Conservation (phyloP, 2,797 vertebrate species). For the Pseudomugil tenellus region DNA sequence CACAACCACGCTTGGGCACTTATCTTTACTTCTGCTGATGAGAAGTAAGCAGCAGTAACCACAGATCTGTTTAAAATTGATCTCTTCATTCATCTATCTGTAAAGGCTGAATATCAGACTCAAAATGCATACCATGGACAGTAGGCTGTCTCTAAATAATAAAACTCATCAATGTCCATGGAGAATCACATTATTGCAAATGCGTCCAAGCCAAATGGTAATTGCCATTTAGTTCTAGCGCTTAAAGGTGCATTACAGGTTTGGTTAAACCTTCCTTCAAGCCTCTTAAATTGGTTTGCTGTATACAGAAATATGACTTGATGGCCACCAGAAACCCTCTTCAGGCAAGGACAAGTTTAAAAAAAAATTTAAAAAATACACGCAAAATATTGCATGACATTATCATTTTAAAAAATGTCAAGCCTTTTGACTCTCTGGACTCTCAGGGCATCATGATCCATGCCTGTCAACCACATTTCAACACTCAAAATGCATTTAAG, state of each 20-base stretch:
- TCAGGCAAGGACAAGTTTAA: conserved; percentile 92
- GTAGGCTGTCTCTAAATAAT: background rate
- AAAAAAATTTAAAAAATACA: conserved; percentile 93
- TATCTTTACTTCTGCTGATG: conserved; percentile 74
- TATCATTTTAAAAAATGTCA: conserved; percentile 97
- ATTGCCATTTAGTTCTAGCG: conserved; percentile 92
- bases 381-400: conserved; percentile 92
- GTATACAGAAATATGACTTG: conserved; percentile 91
- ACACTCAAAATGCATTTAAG: conserved; percentile 91
- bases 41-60: conserved; percentile 39
- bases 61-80: conserved; percentile 3
- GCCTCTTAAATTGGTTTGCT: conserved; percentile 73
- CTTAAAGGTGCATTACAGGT: conserved; percentile 88
- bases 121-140: background rate
- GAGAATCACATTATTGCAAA: conserved; percentile 87
- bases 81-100: conserved; percentile 14
- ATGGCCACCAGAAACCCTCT: conserved; percentile 88
- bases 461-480: conserved; percentile 92
- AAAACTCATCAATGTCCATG: background rate
- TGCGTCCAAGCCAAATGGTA: conserved; percentile 85
- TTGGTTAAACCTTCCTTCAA: conserved; percentile 86
- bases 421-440: conserved; percentile 92
- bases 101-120: conserved; percentile 2
- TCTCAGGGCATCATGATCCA: conserved; percentile 90
- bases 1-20: conserved; percentile 71